Percentiles rank a stretch among this genome's conserved stretches.
phyloP scores from a whole-genome alignment of 35 echinoderm and acorn worm species.

The Diadema setosum region DNA sequence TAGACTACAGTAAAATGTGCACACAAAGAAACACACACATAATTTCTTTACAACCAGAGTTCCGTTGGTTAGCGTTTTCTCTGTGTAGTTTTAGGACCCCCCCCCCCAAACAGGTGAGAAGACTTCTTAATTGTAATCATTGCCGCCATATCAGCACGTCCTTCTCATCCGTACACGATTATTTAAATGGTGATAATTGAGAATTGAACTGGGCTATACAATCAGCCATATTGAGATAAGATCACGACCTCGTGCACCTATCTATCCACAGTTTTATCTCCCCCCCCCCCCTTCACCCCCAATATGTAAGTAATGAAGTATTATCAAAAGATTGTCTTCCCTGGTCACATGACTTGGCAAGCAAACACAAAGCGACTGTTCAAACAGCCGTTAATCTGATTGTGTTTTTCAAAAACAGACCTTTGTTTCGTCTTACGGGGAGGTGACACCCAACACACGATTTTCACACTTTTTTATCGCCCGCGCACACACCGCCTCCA shows the following conservation, averaged over 20 bases:
- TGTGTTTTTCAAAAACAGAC: not conserved
- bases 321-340: no score
- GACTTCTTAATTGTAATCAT: no score
- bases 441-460: constrained; percentile 20
- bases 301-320: constrained; percentile 13
- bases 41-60: no score
- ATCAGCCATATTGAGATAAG: not conserved
- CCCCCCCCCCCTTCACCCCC: not conserved
- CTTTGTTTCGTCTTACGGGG: not conserved
- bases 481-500: not conserved
- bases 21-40: no score
- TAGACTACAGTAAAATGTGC: no score
- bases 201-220: not conserved
- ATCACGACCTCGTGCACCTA: no score
- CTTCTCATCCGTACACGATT: no score
- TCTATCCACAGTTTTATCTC: no score
- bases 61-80: no score
- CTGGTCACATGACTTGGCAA: constrained; percentile 15
- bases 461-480: constrained; percentile 31
- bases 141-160: no score
- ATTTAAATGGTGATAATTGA: not conserved
- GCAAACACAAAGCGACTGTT: not conserved
- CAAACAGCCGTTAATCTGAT: constrained; percentile 20
- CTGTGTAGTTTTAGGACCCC: no score
- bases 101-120: no score